phyloP scores from a whole-genome alignment of 2,888 invertebrate species.

The Melinaea menophilus region DNA sequence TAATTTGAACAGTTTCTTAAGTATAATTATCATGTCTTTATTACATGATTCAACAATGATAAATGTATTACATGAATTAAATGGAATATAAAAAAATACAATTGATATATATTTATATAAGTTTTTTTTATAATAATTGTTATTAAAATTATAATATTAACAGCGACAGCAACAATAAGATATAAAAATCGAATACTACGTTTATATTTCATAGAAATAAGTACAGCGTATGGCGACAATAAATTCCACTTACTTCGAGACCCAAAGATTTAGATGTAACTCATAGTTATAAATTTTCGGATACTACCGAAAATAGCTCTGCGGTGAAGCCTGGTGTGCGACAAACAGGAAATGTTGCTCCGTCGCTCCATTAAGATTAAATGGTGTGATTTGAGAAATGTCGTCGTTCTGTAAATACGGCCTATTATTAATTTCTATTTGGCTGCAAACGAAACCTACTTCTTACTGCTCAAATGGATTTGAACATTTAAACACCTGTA shows the following conservation, averaged over 20 bases:
- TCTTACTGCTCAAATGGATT: slow-evolving; percentile 8
- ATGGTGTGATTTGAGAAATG: slow-evolving; percentile 75
- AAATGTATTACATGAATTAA: too few species aligned
- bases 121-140: too few species aligned
- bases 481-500: too few species aligned
- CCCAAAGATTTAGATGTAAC: slow-evolving; percentile 74
- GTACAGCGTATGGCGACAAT: slow-evolving; percentile 61
- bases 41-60: too few species aligned
- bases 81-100: too few species aligned
- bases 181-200: neutral
- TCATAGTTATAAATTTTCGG: slow-evolving; percentile 68
- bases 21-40: too few species aligned
- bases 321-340: slow-evolving; percentile 65
- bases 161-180: neutral
- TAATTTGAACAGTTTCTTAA: too few species aligned
- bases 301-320: slow-evolving; percentile 70
- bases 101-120: too few species aligned
- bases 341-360: slow-evolving; percentile 75
- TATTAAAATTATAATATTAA: neutral
- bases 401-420: slow-evolving; percentile 72
- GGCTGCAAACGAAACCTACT: slow-evolving; percentile 32
- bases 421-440: slow-evolving; percentile 59
- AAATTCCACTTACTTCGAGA: slow-evolving; percentile 68
- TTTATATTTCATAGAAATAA: slow-evolving; percentile 40
- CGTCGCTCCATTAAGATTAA: slow-evolving; percentile 74